Evolutionary conservation across 2,113 vertebrate species (phyloP), one percentile per base, ranked within the genome.

Genomic region (Sardina pilchardus): DNA sequence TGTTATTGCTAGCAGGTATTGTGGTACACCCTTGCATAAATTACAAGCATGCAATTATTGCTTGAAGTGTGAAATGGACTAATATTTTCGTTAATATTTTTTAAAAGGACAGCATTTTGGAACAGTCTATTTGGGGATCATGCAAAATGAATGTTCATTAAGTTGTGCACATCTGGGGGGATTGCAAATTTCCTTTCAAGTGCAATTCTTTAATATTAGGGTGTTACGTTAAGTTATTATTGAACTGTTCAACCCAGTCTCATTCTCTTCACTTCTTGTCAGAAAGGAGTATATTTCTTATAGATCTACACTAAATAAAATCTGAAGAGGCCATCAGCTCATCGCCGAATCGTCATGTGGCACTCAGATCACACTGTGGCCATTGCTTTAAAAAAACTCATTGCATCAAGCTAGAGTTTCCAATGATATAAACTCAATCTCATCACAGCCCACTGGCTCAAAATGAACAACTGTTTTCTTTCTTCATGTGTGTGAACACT

Each of bases 51-150:
- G 92, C 94, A 95, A 94, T 95, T 95, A 94, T 95, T 94, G 93
- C 93, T 94, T 92, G 94, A 95, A 92, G 95, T 95, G 95, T 95
- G 94, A 96, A 96, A 96, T 95, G 94, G 95, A 96, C 96, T 95
- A 95, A 96, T 96, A 95, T 94, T 39, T 86, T 81, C 81, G 86
- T 53, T 82, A 85, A 86, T 81, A 48, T 53, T 21, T n/a, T n/a
- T 34, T 85, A 80, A 83, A 78, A 89, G 82, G 71, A 78, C 12
- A 78, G 9, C 10, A 78, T 36, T 56, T 75, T 30, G 67, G 4
- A 36, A 9, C 59, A 78, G 34, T 36, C 71, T 6, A 16, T 78
- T 16, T 78, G 71, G 30, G 34, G 4, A 78, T 78, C 30, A 71
- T 71, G 71, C 34, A 39, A 78, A 78, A 34, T 4, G 14, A 10